Base-by-base conservation (phyloP, 2,113 vertebrate species). In the Pao palembangensis region DNA sequence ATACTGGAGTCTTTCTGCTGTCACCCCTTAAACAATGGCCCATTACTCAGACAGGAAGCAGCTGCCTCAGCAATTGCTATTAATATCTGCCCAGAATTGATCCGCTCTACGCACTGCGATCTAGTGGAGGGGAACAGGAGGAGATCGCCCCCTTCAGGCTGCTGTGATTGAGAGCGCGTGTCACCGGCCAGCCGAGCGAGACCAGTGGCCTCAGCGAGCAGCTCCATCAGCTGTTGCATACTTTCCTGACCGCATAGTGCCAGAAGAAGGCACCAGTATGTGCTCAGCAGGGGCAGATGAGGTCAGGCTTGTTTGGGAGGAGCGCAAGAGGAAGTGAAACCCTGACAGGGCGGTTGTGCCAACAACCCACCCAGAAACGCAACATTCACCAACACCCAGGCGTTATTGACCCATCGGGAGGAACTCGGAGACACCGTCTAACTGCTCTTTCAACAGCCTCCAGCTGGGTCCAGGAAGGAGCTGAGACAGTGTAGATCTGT, bases 51-150 rank as follows among this genome's bases (percentile, higher is more conserved):
- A 69, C 81, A 77, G 77, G 83, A 88, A 78, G 75, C 80, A 83
- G 81, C 77, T 87, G 84, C 78, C 81, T 71, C 56, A 56, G 78
- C 74, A 75, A 76, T 85, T 70, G 64, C 81, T 71, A 78, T 82
- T 71, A 75, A 85, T 76, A 86, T 82, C 76, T 73, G 73, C 81
- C 17, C 64, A 8, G 71, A 65, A 46, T 72, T 82, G 64, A 87
- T 76, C 75, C 72, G 68, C 61, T 51, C 51, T 38, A 11, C 54
- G 55, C n/a, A 31, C 56, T 73, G 65, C 60, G 75, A 51, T 72
- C 56, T 25, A 53, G 75, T 61, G 67, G 21, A 23, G 46, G 0
- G 4, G 51, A 64, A 64, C 66, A n/a, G n/a, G n/a, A 2, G 2
- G 60, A 65, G 43, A 28, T 61, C 57, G 56, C 53, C 12, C 52